Conservation (phyloP, 23 tunicate species). For the Aplidium turbinatum region DNA sequence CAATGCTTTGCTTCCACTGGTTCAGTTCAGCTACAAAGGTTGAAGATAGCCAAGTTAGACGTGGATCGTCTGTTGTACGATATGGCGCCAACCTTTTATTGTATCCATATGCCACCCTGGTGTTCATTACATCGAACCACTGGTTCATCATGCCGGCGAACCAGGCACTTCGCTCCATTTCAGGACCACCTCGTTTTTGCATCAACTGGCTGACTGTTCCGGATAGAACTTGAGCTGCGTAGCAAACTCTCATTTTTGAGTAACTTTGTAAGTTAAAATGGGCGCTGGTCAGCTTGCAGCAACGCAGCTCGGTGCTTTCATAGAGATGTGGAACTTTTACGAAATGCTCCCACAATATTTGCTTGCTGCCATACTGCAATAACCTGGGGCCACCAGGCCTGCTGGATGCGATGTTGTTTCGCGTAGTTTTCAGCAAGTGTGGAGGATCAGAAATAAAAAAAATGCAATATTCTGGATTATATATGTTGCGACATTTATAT, state of each 20-base stretch:
- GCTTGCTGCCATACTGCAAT: background rate
- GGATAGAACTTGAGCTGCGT: slow-evolving; percentile 33
- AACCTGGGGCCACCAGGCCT: background rate
- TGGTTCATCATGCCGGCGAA: slow-evolving; percentile 23
- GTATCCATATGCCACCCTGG: background rate
- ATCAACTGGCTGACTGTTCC: slow-evolving; percentile 8
- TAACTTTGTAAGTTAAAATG: slow-evolving; percentile 31
- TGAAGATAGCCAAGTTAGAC: slow-evolving; percentile 13
- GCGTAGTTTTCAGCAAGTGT: too few relatives aligned
- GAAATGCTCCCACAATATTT: slow-evolving; percentile 16
- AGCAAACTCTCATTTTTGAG: slow-evolving; percentile 31
- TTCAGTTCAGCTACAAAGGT: slow-evolving; percentile 6
- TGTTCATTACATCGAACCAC: slow-evolving; percentile 33
- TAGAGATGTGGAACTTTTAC: slow-evolving; percentile 20
- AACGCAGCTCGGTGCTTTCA: slow-evolving; percentile 13
- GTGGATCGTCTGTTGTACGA: background rate
- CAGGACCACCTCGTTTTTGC: slow-evolving; percentile 23
- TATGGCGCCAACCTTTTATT: slow-evolving; percentile 10
- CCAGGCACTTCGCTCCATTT: slow-evolving; percentile 40
- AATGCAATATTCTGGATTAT: too few relatives aligned
- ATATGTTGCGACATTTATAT: too few relatives aligned
- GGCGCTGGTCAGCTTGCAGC: slow-evolving; percentile 27
- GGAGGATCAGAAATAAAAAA: too few relatives aligned
- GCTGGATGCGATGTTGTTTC: too few relatives aligned
- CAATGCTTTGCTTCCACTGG: slow-evolving; percentile 8